Evolutionary conservation across 1,140 invertebrate species (phyloP).

Genomic region (Drepana arcuata): DNA sequence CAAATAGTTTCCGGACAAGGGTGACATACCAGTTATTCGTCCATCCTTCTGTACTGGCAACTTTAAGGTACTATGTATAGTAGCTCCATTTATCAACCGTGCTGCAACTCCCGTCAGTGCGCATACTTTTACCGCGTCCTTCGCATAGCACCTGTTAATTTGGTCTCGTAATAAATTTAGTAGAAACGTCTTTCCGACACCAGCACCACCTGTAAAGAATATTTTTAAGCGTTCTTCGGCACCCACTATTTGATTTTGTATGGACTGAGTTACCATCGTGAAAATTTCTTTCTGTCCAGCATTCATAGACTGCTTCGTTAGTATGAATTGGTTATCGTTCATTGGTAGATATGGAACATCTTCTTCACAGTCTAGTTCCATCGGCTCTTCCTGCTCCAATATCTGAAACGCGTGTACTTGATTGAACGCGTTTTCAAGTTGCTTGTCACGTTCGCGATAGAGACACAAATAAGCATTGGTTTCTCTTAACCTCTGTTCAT

Average conservation of each 20-base stretch:
- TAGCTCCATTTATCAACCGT: not conserved
- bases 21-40: no score
- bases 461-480: slow-evolving; percentile 24
- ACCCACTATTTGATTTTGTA: not conserved
- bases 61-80: no score
- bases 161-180: not conserved
- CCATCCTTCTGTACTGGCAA: no score
- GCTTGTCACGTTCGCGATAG: slow-evolving; percentile 23
- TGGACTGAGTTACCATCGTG: not conserved
- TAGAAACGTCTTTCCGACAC: not conserved
- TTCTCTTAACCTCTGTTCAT: slow-evolving; percentile 23
- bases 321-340: not conserved
- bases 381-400: slow-evolving; percentile 21
- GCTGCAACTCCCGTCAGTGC: not conserved
- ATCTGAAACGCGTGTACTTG: slow-evolving; percentile 35
- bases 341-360: slow-evolving; percentile 9
- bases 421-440: slow-evolving; percentile 35
- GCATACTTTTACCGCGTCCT: not conserved
- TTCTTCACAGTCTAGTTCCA: slow-evolving; percentile 14
- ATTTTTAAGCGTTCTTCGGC: not conserved
- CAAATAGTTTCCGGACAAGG: no score
- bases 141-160: not conserved
- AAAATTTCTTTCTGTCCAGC: not conserved
- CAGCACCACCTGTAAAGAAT: not conserved
- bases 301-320: not conserved